Evolutionary conservation across 2,888 invertebrate genomes (phyloP), one percentile per base, ranked within the genome.

Genomic region (Selenia dentaria): DNA sequence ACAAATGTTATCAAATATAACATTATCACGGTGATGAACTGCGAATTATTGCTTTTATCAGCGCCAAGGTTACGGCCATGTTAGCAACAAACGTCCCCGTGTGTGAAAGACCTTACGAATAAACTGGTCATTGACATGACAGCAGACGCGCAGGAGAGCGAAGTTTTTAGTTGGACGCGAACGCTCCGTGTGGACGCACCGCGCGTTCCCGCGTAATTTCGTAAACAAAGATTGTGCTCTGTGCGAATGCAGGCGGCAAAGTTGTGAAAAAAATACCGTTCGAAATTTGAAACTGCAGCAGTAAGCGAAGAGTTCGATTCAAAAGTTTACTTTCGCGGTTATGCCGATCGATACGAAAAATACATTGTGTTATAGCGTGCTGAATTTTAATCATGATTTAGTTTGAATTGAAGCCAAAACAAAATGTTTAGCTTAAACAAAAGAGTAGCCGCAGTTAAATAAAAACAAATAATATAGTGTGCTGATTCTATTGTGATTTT

Each of bases 221-320:
- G 58, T 63, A 64, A 69, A 74, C 70, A 73, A 71, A 73, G 65
- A 51, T 53, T 64, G 61, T 59, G 34, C 34, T 25, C 14, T 16
- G 54, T 54, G 44, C 48, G 45, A 39, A 26, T 28, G 20, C n/a
- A 18, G 16, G 12, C 13, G 11, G 6, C 11, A 20, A 1, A 8
- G 10, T 25, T 34, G 27, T 28, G 31, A 28, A 41, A 42, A 24
- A 20, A 44, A 49, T 53, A 42, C 29, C n/a, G 38, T 31, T 41
- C 29, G 34, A 28, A 27, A 13, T 45, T 38, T 31, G 38, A 34
- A 25, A 20, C 9, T 36, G 31, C 40, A 22, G 26, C 16, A 29
- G 26, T 18, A 32, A 39, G 8, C 8, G 3, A 22, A 22, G 5
- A n/a, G n/a, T n/a, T n/a, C n/a, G n/a, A n/a, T n/a, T n/a, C n/a